Evolutionary conservation across 2,113 vertebrate genomes (phyloP).

Genomic region (Vireo altiloquus): DNA sequence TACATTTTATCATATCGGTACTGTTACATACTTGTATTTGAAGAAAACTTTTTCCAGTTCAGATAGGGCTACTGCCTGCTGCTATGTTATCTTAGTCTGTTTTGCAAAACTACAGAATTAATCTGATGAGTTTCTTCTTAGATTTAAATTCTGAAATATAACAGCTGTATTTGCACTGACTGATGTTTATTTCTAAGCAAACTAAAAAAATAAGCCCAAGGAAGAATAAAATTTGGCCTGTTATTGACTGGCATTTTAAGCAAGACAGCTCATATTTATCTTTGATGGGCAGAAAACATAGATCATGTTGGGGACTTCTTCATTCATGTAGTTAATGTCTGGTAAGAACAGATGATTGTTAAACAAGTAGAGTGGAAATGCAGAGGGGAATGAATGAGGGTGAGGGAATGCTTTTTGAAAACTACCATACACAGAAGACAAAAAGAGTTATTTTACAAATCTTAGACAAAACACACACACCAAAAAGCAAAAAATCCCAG

Average conservation of each 20-base stretch:
- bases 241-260: slow-evolving; percentile 54
- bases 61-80: not conserved
- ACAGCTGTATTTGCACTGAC: not conserved
- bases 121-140: not conserved
- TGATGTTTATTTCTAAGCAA: slow-evolving; percentile 29
- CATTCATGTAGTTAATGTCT: not conserved
- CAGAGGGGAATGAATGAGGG: not conserved
- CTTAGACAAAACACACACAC: not conserved
- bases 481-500: not conserved
- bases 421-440: not conserved
- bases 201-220: slow-evolving; percentile 14
- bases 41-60: not conserved
- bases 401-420: not conserved
- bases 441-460: not conserved
- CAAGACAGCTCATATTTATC: slow-evolving; percentile 43
- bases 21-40: not conserved
- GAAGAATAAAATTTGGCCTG: slow-evolving; percentile 55
- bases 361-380: not conserved
- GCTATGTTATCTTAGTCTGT: not conserved
- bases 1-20: not conserved
- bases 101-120: not conserved
- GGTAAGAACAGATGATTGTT: not conserved
- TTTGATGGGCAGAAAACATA: not conserved
- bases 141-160: slow-evolving; percentile 11
- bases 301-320: not conserved